Base-by-base conservation (phyloP, 2,113 vertebrate species). In the Lepus timidus region DNA sequence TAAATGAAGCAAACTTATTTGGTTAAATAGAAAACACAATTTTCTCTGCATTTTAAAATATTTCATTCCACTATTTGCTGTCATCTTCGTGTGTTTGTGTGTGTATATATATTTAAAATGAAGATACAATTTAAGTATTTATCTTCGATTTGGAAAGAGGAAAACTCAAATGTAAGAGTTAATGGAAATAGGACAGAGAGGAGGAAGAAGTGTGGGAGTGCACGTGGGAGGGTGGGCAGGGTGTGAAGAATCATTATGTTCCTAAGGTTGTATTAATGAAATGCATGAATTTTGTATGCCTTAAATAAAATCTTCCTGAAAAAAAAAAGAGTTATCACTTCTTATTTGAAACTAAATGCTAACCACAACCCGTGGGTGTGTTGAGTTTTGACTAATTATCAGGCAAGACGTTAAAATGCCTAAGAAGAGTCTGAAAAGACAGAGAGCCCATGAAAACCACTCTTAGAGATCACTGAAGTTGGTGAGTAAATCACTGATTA, bases 331-430 rank as follows among this genome's bases (percentile, higher is more conserved):
- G 44, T 23, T 9, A 9, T 1, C 13, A 44, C 4, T 76, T 52
- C 20, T 79, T 79, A 82, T 55, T 92, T 85, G 89, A 89, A 95
- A 80, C 3, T 55, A 79, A 75, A n/a, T 82, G 19, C 9, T 96
- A 31, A 68, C 16, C 23, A 75, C 31, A 19, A 88, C 62, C 19
- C 71, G 25, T 19, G 29, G 6, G 23, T 85, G 58, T 17, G 17
- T 36, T 73, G 82, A 91, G 31, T 0, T 87, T 81, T 73, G 9
- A 79, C 9, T 58, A 88, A 71, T 52, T 74, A 85, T 87, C 75
- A 67, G 61, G 61, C 7, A 86, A 83, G 36, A 73, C 23, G 70
- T 91, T 31, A 88, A 44, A 93, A 70, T 90, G 9, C 75, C 14
- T 70, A 52, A 83, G 75, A 31, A 75, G 1, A 91, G n/a, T 75